Evolutionary conservation across 2,797 vertebrate species (phyloP).

Genomic region (Sebastes aleutianus): DNA sequence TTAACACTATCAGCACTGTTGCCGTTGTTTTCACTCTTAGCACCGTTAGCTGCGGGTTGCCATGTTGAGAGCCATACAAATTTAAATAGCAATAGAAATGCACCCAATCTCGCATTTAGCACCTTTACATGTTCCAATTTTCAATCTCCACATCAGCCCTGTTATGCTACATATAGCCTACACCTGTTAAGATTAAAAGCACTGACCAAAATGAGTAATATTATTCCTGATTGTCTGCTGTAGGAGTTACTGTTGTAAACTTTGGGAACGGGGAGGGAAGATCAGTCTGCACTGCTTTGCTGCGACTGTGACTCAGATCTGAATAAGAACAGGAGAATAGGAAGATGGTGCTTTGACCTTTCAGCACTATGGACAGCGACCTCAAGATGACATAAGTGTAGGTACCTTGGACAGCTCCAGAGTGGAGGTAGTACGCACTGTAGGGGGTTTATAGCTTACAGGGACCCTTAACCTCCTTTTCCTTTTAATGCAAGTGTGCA

Average conservation of each 20-base stretch:
- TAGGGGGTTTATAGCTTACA: not conserved
- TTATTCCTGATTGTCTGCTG: not conserved
- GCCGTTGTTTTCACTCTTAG: too few species aligned
- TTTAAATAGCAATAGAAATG: too few species aligned
- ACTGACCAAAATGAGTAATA: not conserved
- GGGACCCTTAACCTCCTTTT: constrained; percentile 7
- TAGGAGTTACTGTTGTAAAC: not conserved
- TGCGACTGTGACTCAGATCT: not conserved
- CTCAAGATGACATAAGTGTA: not conserved
- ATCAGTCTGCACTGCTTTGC: not conserved
- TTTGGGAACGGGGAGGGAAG: not conserved
- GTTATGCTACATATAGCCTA: not conserved
- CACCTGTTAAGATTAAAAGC: not conserved
- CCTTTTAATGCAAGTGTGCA: not conserved
- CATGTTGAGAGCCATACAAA: too few species aligned
- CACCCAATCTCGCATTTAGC: too few species aligned
- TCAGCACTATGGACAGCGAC: constrained; percentile 8
- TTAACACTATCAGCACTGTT: too few species aligned
- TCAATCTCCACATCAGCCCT: not conserved
- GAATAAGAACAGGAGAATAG: not conserved
- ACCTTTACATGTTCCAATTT: not conserved
- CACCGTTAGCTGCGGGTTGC: too few species aligned
- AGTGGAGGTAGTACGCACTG: not conserved
- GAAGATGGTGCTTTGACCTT: not conserved
- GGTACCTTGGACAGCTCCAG: constrained; percentile 3